Evolutionary conservation across 2,113 vertebrate genomes (phyloP), one percentile per base, ranked within the genome.

Genomic region (Camelus bactrianus): DNA sequence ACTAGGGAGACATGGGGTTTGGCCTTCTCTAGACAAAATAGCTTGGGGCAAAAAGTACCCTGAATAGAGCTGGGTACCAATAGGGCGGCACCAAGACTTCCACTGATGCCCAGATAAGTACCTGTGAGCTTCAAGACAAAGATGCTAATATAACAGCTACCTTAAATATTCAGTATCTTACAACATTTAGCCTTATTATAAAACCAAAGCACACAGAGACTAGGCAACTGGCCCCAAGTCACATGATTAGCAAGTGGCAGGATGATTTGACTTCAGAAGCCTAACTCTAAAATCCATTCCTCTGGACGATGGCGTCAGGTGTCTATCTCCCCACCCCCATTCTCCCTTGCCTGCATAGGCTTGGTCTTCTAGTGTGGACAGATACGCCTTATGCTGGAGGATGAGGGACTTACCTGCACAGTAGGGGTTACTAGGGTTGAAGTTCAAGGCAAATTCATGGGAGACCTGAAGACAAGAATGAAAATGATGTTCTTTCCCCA

Each of bases 381-480:
- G 58, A 94, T 20, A 15, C 70, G 48, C 6, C 38, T 81, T 42
- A 79, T 8, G 22, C 2, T 70, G 62, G n/a, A 73, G 19, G 35
- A 48, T 15, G 20, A 30, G 46, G 60, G 46, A 12, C 97, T 97
- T 98, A 99, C 99, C 99, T 99, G 99, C 97, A 96, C 99, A 99
- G 48, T 99, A 99, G 1, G 99, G 99, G 84, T 98, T 99, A 90
- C 72, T 98, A 75, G 99, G 98, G 95, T 99, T 99, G 98, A 99
- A 99, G 98, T 99, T 99, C 98, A 99, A 98, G 75, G 99, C 98
- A 97, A 99, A 99, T 97, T 99, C 99, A 91, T 99, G 99, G 69
- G 99, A 99, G 11, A 99, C 99, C 99, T 99, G 97, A 24, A 89
- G 93, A 88, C 93, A 32, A 90, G 20, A 95, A 98, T 72, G 85